phyloP scores from a whole-genome alignment of 2,797 vertebrate genomes.

The Lacerta viridis region DNA sequence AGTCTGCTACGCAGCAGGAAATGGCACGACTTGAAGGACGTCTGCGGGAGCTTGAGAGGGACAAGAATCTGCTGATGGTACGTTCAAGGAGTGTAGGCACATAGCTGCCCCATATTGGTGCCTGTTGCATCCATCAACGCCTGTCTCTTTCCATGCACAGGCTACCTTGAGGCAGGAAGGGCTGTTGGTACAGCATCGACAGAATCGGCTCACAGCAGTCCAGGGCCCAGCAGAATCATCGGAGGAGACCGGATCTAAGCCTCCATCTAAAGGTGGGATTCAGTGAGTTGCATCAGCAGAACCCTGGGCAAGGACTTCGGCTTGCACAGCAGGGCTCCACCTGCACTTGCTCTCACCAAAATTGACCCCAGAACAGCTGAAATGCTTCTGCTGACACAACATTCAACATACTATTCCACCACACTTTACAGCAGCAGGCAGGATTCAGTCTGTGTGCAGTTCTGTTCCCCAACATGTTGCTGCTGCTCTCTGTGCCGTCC shows the following conservation, averaged over 20 bases:
- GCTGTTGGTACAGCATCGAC: constrained; percentile 77
- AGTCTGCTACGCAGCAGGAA: constrained; percentile 77
- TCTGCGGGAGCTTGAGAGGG: constrained; percentile 78
- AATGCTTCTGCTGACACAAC: too few species aligned
- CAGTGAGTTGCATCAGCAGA: too few species aligned
- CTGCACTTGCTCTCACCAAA: too few species aligned
- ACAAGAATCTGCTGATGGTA: constrained; percentile 83
- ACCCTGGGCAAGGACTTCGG: too few species aligned
- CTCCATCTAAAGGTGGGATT: constrained; percentile 23
- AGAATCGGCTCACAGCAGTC: constrained; percentile 70
- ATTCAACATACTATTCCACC: too few species aligned
- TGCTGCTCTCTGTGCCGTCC: too few species aligned
- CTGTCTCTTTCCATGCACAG: constrained; percentile 70
- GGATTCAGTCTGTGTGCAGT: too few species aligned
- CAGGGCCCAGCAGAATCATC: constrained; percentile 27
- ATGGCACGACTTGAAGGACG: constrained; percentile 75
- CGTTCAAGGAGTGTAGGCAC: background rate
- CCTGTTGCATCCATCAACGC: background rate
- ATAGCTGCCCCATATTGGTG: background rate
- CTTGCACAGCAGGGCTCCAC: too few species aligned
- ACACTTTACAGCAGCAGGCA: too few species aligned
- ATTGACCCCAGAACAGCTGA: too few species aligned
- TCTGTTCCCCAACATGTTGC: too few species aligned
- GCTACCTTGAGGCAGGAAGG: constrained; percentile 81
- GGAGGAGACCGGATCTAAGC: background rate